Evolutionary conservation across 2,888 invertebrate species (phyloP), one percentile per base, ranked within the genome.

Genomic region (Epinotia nisella): DNA sequence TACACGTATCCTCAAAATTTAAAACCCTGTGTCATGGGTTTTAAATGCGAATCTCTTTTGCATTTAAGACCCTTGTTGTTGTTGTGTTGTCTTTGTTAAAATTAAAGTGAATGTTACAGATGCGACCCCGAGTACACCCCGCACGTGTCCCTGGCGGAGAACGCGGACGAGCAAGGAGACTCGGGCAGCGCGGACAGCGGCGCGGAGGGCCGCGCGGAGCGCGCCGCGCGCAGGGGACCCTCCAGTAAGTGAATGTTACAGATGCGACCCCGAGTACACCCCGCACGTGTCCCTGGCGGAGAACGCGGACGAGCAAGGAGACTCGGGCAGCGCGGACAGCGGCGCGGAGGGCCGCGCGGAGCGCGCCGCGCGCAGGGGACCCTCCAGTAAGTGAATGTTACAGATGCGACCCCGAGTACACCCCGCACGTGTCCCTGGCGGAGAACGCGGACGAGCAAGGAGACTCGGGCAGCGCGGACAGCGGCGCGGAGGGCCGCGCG

Each of bases 261-360:
- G 97, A 85, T 97, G 97, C 76, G 98, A 99, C 88, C 94, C 96
- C 0, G 97, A 97, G 80, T 96, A 95, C 85, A 98, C 98, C 0
- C 98, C 98, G 0, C 95, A 95, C 73, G 94, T 97, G n/a, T 89
- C 86, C 0, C 76, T 92, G 15, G 62, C 62, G 3, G 91, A 90
- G 56, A 82, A 79, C 59, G 71, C 85, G 0, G 91, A 90, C 29
- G 91, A 79, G 0, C 82, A 80, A 62, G 87, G 80, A 0, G 92
- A 92, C 74, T 90, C 90, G 0, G 91, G 85, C 60, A 92, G 92
- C 72, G 89, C 89, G 0, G 93, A 92, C 79, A 91, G 91, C 71
- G 90, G 91, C 9, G 81, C 82, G 0, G 93, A 93, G 72, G 85
- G 85, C 2, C 85, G 82, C 73, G 55, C 76, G 0, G 86, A 84